Percentiles rank a stretch among this genome's conserved stretches.
These are phyloP conservation scores for Dendrolimus punctatus DNA, from an alignment of 1,140 invertebrate genomes.

Conservation along the genomic window DNA sequence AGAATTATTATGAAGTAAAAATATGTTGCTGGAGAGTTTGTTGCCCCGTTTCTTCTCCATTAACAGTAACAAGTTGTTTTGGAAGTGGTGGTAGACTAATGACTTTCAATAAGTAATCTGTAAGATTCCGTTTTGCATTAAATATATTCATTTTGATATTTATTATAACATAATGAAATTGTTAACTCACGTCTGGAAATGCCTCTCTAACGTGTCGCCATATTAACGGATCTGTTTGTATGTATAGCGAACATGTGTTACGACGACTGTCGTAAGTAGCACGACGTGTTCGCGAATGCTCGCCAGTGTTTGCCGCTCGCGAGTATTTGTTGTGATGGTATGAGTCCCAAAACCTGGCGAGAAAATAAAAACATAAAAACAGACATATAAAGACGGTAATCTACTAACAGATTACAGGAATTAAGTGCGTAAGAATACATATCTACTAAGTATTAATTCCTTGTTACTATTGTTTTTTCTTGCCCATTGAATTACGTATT, in stretches of 20 bases:
- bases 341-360: slow-evolving; percentile 41
- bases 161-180: slow-evolving; percentile 11
- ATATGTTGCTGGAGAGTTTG: too few species aligned
- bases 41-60: too few species aligned
- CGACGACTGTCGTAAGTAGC: slow-evolving; percentile 75
- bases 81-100: too few species aligned
- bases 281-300: slow-evolving; percentile 68
- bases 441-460: too few species aligned
- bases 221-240: slow-evolving; percentile 97
- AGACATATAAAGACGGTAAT: background rate
- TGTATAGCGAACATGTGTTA: slow-evolving; percentile 94
- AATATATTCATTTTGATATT: background rate
- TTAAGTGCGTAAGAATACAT: too few species aligned
- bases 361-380: slow-evolving; percentile 11
- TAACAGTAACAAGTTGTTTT: too few species aligned
- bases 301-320: slow-evolving; percentile 75
- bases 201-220: slow-evolving; percentile 91
- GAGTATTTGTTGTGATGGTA: slow-evolving; percentile 75
- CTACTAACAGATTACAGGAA: background rate
- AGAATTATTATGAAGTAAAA: too few species aligned
- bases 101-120: too few species aligned
- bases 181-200: slow-evolving; percentile 76
- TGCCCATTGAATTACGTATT: too few species aligned
- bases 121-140: too few species aligned
- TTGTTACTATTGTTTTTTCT: too few species aligned